Conservation (phyloP, 1,140 invertebrate species). For the Drosophila sturtevanti region DNA sequence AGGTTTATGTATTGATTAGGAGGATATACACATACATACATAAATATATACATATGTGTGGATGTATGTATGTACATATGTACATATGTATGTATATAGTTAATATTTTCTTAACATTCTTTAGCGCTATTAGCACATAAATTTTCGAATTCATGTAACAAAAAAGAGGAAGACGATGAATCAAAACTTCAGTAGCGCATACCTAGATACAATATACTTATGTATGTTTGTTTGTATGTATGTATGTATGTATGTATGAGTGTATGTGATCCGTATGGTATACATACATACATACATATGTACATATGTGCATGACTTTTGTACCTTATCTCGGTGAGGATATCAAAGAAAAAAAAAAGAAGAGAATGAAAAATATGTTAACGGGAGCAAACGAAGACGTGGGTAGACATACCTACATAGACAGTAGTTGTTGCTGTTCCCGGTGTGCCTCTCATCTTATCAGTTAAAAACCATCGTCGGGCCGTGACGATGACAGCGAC, state of each 20-base stretch:
- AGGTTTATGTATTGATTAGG: too few species aligned
- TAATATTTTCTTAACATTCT: neutral
- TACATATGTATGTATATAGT: too few species aligned
- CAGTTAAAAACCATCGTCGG: conserved; percentile 60
- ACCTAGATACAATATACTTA: neutral
- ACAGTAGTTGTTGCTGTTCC: conserved; percentile 15
- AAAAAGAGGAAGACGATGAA: neutral
- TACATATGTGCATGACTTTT: conserved; percentile 1
- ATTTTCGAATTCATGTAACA: neutral
- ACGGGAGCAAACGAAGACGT: conserved; percentile 3
- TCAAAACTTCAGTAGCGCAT: conserved; percentile 3
- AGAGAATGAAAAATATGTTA: neutral
- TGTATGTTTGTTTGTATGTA: neutral
- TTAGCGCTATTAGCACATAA: neutral
- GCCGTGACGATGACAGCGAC: conserved; percentile 67
- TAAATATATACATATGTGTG: neutral
- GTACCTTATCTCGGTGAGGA: neutral
- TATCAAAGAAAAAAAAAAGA: neutral
- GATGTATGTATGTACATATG: too few species aligned
- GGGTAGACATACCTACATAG: conserved; percentile 26
- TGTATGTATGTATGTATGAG: neutral
- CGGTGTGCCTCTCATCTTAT: conserved; percentile 43
- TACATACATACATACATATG: neutral
- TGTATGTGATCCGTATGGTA: too few species aligned
- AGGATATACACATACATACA: too few species aligned